These are phyloP conservation scores for Saturnia pavonia DNA, from an alignment of 2,888 invertebrate species.

Conservation along the genomic window DNA sequence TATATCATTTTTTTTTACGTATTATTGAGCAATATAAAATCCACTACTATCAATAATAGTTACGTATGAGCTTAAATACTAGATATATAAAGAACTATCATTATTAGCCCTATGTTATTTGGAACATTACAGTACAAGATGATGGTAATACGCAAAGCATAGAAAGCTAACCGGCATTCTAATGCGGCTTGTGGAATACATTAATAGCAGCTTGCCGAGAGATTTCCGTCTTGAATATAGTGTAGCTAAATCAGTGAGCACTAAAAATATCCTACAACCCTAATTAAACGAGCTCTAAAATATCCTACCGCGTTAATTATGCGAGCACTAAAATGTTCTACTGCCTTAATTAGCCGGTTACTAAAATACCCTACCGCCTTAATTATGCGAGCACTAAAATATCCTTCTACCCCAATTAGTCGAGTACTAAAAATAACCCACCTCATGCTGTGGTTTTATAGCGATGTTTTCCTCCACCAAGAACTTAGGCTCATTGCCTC, in stretches of 20 bases:
- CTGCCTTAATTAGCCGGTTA: neutral
- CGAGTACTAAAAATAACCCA: too few relatives aligned
- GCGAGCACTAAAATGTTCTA: neutral
- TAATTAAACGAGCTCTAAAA: neutral
- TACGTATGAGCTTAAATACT: neutral
- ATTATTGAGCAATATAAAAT: neutral
- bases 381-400: neutral
- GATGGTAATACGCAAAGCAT: too few relatives aligned
- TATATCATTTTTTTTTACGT: conserved; percentile 30
- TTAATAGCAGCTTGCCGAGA: too few relatives aligned
- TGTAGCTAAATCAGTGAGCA: neutral
- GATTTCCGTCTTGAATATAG: too few relatives aligned
- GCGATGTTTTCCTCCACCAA: neutral
- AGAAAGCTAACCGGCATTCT: too few relatives aligned
- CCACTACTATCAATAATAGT: neutral
- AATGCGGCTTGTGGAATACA: too few relatives aligned
- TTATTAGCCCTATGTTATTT: too few relatives aligned
- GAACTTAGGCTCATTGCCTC: too few relatives aligned
- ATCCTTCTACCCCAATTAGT: too few relatives aligned
- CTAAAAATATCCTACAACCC: neutral
- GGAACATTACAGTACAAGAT: too few relatives aligned
- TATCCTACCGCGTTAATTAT: neutral
- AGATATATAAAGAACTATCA: too few relatives aligned
- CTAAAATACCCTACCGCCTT: neutral
- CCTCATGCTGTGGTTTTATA: neutral